These are phyloP conservation scores for Drosophila anomelani DNA, from an alignment of 2,888 invertebrate species.

Conservation along the genomic window DNA sequence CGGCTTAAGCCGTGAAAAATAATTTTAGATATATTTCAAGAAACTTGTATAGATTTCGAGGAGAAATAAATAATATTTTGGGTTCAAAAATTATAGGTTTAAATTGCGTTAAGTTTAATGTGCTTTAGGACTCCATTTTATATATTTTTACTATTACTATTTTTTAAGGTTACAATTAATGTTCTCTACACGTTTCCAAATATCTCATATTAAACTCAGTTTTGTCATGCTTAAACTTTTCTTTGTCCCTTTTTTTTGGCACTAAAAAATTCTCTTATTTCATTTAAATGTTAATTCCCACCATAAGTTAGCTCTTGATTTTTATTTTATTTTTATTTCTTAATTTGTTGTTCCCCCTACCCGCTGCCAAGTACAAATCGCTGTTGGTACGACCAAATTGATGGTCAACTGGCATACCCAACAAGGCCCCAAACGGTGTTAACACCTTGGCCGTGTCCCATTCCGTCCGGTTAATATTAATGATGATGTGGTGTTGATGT, in stretches of 20 bases:
- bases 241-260: background rate
- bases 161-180: background rate
- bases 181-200: background rate
- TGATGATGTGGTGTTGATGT: conserved; percentile 84
- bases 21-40: background rate
- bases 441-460: conserved; percentile 37
- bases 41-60: background rate
- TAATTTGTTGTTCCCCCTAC: background rate
- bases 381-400: conserved; percentile 26
- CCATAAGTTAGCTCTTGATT: background rate
- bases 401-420: conserved; percentile 35
- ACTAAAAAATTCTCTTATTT: background rate
- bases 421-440: conserved; percentile 31
- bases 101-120: no score
- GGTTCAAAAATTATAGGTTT: no score
- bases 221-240: background rate
- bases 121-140: background rate
- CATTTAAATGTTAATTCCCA: no score
- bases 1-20: background rate
- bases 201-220: background rate
- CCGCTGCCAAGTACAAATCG: conserved; percentile 25
- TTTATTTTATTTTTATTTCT: background rate
- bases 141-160: background rate
- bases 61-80: no score
- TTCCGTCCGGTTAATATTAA: conserved; percentile 65